phyloP scores from a whole-genome alignment of 2,113 vertebrate species.

The Petaurus breviceps region DNA sequence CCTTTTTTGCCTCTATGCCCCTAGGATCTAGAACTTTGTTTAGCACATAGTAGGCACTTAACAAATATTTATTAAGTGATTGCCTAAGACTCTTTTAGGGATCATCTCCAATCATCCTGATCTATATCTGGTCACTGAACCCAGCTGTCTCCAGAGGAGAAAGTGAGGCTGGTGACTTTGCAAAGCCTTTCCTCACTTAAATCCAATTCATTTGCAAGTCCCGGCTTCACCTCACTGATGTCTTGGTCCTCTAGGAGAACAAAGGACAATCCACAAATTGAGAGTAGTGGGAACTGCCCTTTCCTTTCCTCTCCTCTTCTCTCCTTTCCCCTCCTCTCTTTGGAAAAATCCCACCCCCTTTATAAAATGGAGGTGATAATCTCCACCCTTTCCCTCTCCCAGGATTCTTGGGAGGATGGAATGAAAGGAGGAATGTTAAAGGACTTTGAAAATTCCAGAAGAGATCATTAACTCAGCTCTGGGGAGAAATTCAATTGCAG shows the following conservation, averaged over 20 bases:
- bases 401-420: conserved; percentile 2
- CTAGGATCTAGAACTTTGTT: not conserved
- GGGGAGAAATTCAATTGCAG: not conserved
- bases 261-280: too few relatives aligned
- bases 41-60: not conserved
- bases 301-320: too few relatives aligned
- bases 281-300: too few relatives aligned
- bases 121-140: too few relatives aligned
- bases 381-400: not conserved
- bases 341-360: not conserved
- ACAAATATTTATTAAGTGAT: not conserved
- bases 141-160: too few relatives aligned
- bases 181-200: too few relatives aligned
- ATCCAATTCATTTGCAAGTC: too few relatives aligned
- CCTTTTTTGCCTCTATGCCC: not conserved
- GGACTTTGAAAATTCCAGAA: conserved; percentile 10
- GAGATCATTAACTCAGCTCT: not conserved
- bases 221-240: too few relatives aligned
- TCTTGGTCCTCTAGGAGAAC: too few relatives aligned
- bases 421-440: not conserved
- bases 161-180: too few relatives aligned
- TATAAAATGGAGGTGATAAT: conserved; percentile 5
- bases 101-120: too few relatives aligned
- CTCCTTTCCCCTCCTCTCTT: not conserved
- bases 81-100: not conserved